phyloP scores from a whole-genome alignment of 2,113 vertebrate species.

The Perca schrenkii region DNA sequence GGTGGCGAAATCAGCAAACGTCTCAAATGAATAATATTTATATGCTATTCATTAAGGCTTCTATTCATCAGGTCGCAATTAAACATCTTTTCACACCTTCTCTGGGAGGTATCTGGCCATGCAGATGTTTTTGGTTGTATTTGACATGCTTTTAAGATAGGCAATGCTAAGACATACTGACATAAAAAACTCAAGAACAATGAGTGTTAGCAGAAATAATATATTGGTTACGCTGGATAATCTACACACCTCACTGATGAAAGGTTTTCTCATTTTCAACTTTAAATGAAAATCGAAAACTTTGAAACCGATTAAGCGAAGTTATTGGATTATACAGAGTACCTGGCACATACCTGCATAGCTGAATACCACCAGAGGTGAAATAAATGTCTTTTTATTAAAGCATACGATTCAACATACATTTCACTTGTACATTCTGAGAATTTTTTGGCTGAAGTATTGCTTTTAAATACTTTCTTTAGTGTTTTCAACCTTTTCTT shows the following conservation, averaged over 20 bases:
- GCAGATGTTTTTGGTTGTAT: constrained; percentile 27
- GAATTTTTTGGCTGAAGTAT: neutral
- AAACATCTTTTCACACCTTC: constrained; percentile 51
- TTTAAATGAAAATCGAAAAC: constrained; percentile 1
- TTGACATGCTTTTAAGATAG: constrained; percentile 44
- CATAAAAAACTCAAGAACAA: constrained; percentile 20
- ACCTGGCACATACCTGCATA: neutral
- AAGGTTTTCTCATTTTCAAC: constrained; percentile 18
- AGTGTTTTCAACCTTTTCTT: neutral
- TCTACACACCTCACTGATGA: constrained; percentile 10
- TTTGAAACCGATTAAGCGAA: neutral
- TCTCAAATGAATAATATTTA: constrained; percentile 11
- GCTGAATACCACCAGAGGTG: neutral
- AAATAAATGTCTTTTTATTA: neutral
- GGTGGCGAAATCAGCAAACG: constrained; percentile 8
- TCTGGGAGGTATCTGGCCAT: neutral
- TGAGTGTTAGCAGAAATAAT: constrained; percentile 16
- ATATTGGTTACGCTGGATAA: neutral
- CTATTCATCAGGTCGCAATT: constrained; percentile 44
- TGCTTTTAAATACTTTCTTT: neutral
- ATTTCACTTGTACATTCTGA: no score
- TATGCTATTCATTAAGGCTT: constrained; percentile 24
- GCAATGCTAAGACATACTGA: constrained; percentile 29
- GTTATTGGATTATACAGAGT: neutral
- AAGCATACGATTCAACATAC: no score